A percentile compares a stretch with the other conserved stretches of the same genome.
Conservation (phyloP, 37 sponge, comb jelly and placozoan genomes). For the Cladorhizidae sp. region DNA sequence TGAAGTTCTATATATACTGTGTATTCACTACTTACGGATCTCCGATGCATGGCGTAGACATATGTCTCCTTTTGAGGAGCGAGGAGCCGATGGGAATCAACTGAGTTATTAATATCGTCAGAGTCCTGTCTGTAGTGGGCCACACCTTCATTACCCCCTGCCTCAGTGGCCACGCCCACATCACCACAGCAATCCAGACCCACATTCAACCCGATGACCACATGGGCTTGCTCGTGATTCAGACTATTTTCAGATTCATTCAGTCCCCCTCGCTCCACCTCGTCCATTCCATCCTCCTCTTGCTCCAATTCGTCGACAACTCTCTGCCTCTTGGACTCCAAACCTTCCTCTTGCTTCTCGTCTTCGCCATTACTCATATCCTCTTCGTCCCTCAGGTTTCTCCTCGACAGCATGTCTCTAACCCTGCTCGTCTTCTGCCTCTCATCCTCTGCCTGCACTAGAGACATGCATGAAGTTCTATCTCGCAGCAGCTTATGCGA, state of each 20-base stretch:
- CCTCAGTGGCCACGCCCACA: neutral
- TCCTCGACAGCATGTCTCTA: neutral
- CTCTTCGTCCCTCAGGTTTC: neutral
- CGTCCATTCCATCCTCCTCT: neutral
- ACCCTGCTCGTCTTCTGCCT: slow-evolving; percentile 20
- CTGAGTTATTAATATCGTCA: slow-evolving; percentile 9
- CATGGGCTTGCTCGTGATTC: neutral
- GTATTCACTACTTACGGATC: slow-evolving; percentile 7
- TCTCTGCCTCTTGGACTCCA: neutral
- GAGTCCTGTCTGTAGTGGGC: slow-evolving; percentile 4
- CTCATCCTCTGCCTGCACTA: neutral
- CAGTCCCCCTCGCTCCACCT: neutral
- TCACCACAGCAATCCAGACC: neutral
- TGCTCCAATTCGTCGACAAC: neutral
- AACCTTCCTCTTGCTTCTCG: neutral
- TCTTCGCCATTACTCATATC: neutral
- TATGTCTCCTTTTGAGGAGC: neutral
- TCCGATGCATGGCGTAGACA: slow-evolving; percentile 6
- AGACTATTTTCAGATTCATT: neutral
- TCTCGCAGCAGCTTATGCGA: slow-evolving; percentile 1
- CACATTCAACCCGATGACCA: neutral
- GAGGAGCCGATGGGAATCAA: neutral
- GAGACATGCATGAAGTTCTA: slow-evolving; percentile 6
- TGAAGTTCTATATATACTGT: neutral
- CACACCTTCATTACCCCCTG: neutral